Percentiles rank a stretch among this genome's conserved stretches.
Evolutionary conservation across 2,888 invertebrate genomes (phyloP).

Genomic region (Ichneumoninae sp.): DNA sequence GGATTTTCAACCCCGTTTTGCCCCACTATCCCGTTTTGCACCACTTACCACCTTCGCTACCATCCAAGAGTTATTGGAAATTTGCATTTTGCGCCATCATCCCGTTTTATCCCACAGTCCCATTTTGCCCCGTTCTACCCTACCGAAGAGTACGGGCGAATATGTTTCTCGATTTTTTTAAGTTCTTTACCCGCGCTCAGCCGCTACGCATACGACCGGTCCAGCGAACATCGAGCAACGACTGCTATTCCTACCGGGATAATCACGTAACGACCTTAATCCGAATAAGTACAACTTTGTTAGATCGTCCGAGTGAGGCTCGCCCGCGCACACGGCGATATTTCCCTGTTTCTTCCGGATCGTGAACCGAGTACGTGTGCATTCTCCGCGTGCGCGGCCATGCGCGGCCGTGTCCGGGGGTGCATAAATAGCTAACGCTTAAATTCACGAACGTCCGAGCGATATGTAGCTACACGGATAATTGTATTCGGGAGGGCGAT

Average conservation of each 20-base stretch:
- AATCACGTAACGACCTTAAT: slow-evolving; percentile 71
- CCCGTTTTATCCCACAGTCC: no score
- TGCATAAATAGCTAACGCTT: slow-evolving; percentile 18
- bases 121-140: no score
- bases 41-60: no score
- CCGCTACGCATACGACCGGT: neutral
- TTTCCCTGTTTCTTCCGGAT: slow-evolving; percentile 37
- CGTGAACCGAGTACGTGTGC: neutral
- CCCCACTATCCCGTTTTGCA: no score
- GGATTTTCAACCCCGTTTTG: no score
- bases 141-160: neutral
- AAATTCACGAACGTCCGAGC: slow-evolving; percentile 30
- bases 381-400: neutral
- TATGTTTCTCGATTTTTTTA: neutral
- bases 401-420: neutral
- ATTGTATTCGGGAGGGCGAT: neutral
- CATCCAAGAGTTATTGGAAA: no score
- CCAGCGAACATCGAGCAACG: neutral
- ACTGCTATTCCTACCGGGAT: slow-evolving; percentile 14
- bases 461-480: slow-evolving; percentile 11
- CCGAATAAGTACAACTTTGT: slow-evolving; percentile 74
- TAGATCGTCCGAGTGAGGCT: slow-evolving; percentile 42
- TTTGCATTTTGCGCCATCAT: no score
- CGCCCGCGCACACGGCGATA: slow-evolving; percentile 38
- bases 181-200: neutral